Evolutionary conservation across 2,113 vertebrate genomes (phyloP), one percentile per base, ranked within the genome.

Genomic region (Amphiprion percula): DNA sequence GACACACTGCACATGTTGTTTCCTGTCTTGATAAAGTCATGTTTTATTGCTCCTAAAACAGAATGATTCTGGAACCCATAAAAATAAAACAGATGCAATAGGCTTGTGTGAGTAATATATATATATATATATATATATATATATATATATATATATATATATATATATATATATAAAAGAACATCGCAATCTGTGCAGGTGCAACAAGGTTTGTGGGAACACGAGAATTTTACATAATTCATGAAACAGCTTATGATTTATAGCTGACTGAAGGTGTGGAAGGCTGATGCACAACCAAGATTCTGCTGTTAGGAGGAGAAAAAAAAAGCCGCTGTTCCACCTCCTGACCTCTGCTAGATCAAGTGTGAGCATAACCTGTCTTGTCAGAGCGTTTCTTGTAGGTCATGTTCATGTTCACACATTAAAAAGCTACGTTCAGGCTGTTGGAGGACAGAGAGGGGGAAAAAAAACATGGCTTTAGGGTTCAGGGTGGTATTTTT

Each of bases 351-450:
- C 82, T 76, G 66, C 73, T 14, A 21, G 65, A 79, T 85, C 87
- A 50, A 74, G 74, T 69, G 78, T 80, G 80, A 90, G 65, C 71
- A 17, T 64, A 82, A 75, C 67, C 70, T 49, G 54, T 59, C 74
- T 65, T 80, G 81, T 84, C 89, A 78, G 80, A 86, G 69, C 86
- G 15, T 70, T 76, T 65, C 24, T 52, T 72, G 71, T 68, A 82
- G 82, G 89, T 89, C 89, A 79, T 59, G 79, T 65, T 78, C 80
- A 74, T 61, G 79, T 87, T 92, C 83, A 74, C 88, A 92, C 87
- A 80, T 89, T 90, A 78, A 84, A 41, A 77, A 69, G 80, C 67
- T 68, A 39, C 76, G 54, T 70, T 66, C 64, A 67, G 66, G 62
- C 75, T 83, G 86, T 88, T 88, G 66, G 76, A 62, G 77, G 80